phyloP scores from a whole-genome alignment of 2,888 invertebrate species.

The Ectemnius continuus region DNA sequence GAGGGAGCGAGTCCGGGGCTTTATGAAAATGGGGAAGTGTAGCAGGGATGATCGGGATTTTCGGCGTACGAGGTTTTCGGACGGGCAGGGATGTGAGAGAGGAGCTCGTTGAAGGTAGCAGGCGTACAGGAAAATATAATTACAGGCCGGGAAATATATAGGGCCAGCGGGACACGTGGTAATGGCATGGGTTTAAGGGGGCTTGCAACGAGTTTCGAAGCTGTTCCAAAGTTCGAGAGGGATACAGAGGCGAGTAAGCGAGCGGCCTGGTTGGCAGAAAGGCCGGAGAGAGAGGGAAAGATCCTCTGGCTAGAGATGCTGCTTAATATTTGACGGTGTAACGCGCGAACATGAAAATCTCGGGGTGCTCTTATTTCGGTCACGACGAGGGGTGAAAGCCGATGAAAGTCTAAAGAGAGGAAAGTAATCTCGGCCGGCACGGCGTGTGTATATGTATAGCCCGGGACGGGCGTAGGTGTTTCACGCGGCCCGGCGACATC shows the following conservation, averaged over 20 bases:
- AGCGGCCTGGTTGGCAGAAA: too few relatives aligned
- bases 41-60: constrained; percentile 7
- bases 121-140: constrained; percentile 62
- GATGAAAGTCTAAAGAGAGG: constrained; percentile 47
- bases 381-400: constrained; percentile 15
- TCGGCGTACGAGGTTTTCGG: constrained; percentile 16
- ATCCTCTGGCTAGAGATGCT: constrained; percentile 32
- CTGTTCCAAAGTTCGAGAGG: constrained; percentile 41
- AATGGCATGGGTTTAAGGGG: constrained; percentile 20
- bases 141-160: constrained; percentile 62
- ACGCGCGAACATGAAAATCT: constrained; percentile 48
- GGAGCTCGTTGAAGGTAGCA: constrained; percentile 29
- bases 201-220: constrained; percentile 46
- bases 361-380: constrained; percentile 43
- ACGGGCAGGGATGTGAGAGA: constrained; percentile 19
- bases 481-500: constrained; percentile 47
- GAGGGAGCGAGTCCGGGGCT: background rate
- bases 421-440: constrained; percentile 42
- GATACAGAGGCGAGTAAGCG: background rate
- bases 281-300: background rate
- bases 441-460: constrained; percentile 26
- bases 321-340: constrained; percentile 55
- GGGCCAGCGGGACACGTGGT: constrained; percentile 37
- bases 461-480: constrained; percentile 44
- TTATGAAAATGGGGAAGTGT: constrained; percentile 5